These are phyloP conservation scores for Myotis myotis DNA, from an alignment of 2,797 vertebrate species.

Conservation along the genomic window DNA sequence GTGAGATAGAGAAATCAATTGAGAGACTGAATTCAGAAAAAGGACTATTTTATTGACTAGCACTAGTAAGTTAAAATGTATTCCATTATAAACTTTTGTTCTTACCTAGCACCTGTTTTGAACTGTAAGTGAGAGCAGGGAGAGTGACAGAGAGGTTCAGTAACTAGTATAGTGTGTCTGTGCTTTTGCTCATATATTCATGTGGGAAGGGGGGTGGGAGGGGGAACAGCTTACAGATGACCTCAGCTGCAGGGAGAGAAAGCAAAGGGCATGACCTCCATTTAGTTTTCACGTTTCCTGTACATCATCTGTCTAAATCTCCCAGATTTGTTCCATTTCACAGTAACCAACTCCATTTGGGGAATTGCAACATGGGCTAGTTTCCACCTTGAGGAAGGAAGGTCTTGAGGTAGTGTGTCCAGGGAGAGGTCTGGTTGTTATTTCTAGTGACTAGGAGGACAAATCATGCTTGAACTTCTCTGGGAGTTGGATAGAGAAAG, in stretches of 20 bases:
- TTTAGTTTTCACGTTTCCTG: background rate
- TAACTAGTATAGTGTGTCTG: too few relatives aligned
- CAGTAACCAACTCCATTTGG: background rate
- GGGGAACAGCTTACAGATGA: too few relatives aligned
- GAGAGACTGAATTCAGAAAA: background rate
- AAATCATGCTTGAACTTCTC: background rate
- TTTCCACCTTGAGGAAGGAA: background rate
- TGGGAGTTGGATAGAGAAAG: background rate
- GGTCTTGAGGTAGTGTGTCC: background rate
- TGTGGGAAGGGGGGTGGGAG: too few relatives aligned
- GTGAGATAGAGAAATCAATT: background rate
- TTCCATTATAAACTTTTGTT: background rate
- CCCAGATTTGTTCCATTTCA: background rate
- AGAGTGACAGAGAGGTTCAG: too few relatives aligned
- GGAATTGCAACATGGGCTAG: background rate
- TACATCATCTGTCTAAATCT: background rate
- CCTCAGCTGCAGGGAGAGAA: too few relatives aligned
- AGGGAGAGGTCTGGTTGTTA: background rate
- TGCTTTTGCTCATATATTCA: too few relatives aligned
- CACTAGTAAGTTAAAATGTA: background rate
- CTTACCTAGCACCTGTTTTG: background rate
- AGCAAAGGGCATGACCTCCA: too few relatives aligned
- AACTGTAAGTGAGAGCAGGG: too few relatives aligned
- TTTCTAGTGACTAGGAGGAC: background rate
- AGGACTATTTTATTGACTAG: background rate